Evolutionary conservation across 1,140 invertebrate genomes (phyloP).

Genomic region (Limonius californicus): DNA sequence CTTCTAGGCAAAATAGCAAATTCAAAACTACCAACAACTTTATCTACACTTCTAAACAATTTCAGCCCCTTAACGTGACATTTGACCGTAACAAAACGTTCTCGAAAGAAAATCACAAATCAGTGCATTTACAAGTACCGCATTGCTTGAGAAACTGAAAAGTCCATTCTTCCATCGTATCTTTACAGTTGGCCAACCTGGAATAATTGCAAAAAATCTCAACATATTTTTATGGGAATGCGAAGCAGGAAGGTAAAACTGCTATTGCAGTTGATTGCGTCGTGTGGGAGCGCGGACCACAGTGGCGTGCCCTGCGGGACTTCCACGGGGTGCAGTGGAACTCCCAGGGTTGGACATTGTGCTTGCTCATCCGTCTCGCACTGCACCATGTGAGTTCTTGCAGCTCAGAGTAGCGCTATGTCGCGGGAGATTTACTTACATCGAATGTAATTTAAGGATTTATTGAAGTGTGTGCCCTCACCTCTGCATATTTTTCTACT

Average conservation of each 20-base stretch:
- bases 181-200: not conserved
- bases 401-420: not conserved
- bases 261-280: conserved; percentile 29
- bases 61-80: no score
- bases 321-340: conserved; percentile 8
- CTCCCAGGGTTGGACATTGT: conserved; percentile 6
- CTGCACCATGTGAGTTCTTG: conserved; percentile 9
- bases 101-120: no score
- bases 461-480: not conserved
- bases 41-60: no score
- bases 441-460: not conserved
- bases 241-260: not conserved
- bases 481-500: not conserved
- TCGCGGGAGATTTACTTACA: not conserved
- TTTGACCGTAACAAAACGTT: no score
- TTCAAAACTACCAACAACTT: no score
- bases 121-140: no score
- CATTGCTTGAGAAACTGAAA: no score
- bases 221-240: conserved; percentile 17
- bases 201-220: conserved; percentile 11
- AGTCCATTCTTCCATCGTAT: not conserved
- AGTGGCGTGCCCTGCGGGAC: conserved; percentile 8
- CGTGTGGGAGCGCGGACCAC: conserved; percentile 31
- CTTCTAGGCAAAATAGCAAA: no score
- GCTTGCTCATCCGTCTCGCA: not conserved